These are phyloP conservation scores for Rattus norvegicus DNA, from an alignment of 2,113 vertebrate species.

Conservation along the genomic window GRCr8 NC_086023.1:115340001-115340500, in stretches of 20 bases:
- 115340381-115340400: slow-evolving; percentile 40
- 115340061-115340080: neutral
- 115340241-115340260: slow-evolving; percentile 63
- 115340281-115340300: slow-evolving; percentile 69
- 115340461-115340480: neutral
- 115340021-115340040: no score
- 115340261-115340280: slow-evolving; percentile 63
- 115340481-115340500: neutral
- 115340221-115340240: slow-evolving; percentile 72
- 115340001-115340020: neutral
- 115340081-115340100: neutral
- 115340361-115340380: slow-evolving; percentile 36
- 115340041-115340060: neutral
- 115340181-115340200: neutral
- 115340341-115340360: slow-evolving; percentile 64
- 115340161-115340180: neutral
- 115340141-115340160: neutral
- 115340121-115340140: neutral
- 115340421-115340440: neutral
- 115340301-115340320: slow-evolving; percentile 33
- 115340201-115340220: slow-evolving; percentile 43
- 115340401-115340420: slow-evolving; percentile 47
- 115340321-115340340: slow-evolving; percentile 51
- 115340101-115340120: neutral
- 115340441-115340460: neutral